Evolutionary conservation across 2,113 vertebrate species (phyloP).

Genomic region (Paradoxurus hermaphroditus): DNA sequence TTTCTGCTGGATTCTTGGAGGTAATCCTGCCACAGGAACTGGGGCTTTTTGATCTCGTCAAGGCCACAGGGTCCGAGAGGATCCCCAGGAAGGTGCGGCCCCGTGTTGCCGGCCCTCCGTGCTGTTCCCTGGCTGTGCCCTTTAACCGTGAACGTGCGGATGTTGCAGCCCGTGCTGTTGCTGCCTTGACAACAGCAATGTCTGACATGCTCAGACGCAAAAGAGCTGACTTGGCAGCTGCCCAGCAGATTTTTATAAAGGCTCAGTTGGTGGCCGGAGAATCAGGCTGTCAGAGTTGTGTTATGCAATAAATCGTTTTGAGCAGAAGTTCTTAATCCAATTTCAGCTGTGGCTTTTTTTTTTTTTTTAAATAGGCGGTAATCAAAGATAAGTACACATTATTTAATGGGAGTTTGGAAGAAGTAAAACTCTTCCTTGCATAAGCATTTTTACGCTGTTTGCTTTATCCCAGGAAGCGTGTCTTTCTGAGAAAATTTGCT

Average conservation of each 20-base stretch:
- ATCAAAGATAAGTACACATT: slow-evolving; percentile 79
- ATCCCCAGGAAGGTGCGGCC: slow-evolving; percentile 49
- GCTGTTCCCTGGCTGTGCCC: neutral
- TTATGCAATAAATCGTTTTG: slow-evolving; percentile 83
- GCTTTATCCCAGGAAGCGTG: slow-evolving; percentile 46
- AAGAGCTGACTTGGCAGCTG: slow-evolving; percentile 84
- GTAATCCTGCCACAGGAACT: slow-evolving; percentile 26
- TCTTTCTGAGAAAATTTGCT: slow-evolving; percentile 37
- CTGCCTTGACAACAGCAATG: slow-evolving; percentile 78
- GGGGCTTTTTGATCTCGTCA: slow-evolving; percentile 20
- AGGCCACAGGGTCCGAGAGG: slow-evolving; percentile 55
- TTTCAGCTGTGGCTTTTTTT: slow-evolving; percentile 78
- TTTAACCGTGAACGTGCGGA: slow-evolving; percentile 52
- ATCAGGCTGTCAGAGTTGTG: slow-evolving; percentile 80
- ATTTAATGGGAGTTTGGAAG: slow-evolving; percentile 72
- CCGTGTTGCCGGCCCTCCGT: slow-evolving; percentile 2
- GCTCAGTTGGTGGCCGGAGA: slow-evolving; percentile 83
- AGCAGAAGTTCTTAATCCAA: slow-evolving; percentile 83
- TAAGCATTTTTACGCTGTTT: slow-evolving; percentile 51
- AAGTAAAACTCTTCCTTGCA: slow-evolving; percentile 34
- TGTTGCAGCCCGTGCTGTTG: slow-evolving; percentile 72
- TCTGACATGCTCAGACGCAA: slow-evolving; percentile 77
- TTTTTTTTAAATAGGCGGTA: slow-evolving; percentile 62
- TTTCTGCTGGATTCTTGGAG: slow-evolving; percentile 58
- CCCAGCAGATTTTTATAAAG: slow-evolving; percentile 84